Base-by-base conservation (phyloP, 2,797 vertebrate genomes). In the Tachyglossus aculeatus region DNA sequence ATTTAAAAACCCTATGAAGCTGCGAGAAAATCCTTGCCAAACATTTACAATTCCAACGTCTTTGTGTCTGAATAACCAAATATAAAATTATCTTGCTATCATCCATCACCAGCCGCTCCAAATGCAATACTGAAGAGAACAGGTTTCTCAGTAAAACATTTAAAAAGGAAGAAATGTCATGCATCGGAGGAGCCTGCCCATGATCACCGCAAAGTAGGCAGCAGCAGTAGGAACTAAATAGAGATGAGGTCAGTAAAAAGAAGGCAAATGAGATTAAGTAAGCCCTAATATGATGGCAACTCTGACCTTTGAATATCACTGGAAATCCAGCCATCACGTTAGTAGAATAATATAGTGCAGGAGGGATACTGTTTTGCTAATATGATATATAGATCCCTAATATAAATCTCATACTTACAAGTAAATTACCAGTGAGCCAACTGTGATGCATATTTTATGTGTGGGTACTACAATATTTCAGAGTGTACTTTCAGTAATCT, bases 291-390 rank as follows among this genome's bases (percentile, higher is more conserved):
- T 37, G 74, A 67, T 32, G 69, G 75, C 65, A 61, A 47, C 53
- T 16, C 8, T 72, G 86, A 88, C 84, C 85, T 90, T 82, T 84
- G 73, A 65, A 61, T 85, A 81, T 64, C 79, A 73, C 77, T 68
- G 81, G 68, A 88, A 80, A 88, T 40, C 45, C 41, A 80, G 70
- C 74, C 71, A 54, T 78, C 67, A 0, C 13, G 47, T 82, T 80
- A 76, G 73, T 56, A 73, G 86, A 88, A 80, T 81, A 87, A 86
- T 57, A 66, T 0, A 80, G 67, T 51, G 8, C 5, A 6, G 74
- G 24, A 71, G 9, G 24, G 73, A 75, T 56, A 33, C 25, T 61
- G 24, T 48, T 89, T 86, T 67, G 64, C 32, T 89, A 82, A 86
- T 69, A 59, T 51, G 78, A 83, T 72, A 50, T 61, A 69, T 43